Evolutionary conservation across 2,888 invertebrate species (phyloP), one percentile per base, ranked within the genome.

Genomic region (Cerastis leucographa): DNA sequence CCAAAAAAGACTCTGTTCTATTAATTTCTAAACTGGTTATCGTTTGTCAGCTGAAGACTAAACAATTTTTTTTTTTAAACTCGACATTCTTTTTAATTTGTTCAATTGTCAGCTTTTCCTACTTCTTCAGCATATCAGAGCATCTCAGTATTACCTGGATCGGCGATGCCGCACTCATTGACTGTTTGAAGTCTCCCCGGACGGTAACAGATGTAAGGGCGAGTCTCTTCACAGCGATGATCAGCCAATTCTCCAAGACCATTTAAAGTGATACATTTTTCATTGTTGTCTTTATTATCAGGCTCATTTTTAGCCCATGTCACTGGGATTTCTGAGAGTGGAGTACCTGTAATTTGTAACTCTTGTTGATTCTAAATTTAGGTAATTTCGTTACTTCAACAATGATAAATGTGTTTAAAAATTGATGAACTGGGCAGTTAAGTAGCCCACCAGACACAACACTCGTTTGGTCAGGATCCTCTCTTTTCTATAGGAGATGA

Each of bases 191-290:
- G 22, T 56, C 29, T 62, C 12, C 42, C 56, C 0, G 49, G 3
- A 29, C 76, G 82, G 49, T 82, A 87, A 71, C 88, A 88, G 14
- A 88, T 85, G 71, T 84, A 88, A 2, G 87, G 83, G 12, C 72
- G 77, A 11, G 83, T 68, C 0, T 67, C 65, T 7, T 56, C 35
- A 74, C 88, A 88, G 0, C 61, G 22, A 5, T 54, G 68, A 61
- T 88, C 88, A 1, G 72, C 65, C 59, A 81, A 8, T 29, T 81
- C 65, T 56, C 77, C 89, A 62, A 80, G 35, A 51, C 29, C 11
- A 74, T 84, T 73, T 0, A 88, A 76, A 14, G 78, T 78, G 29
- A 89, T 74, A 54, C 89, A 89, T 11, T 69, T 85, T 80, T 89
- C 88, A 0, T 79, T 69, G 56, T 87, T 85, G 0, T 67, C 44